Base-by-base conservation (phyloP, 2,888 invertebrate genomes). In the Cosmorhoe ocellata region DNA sequence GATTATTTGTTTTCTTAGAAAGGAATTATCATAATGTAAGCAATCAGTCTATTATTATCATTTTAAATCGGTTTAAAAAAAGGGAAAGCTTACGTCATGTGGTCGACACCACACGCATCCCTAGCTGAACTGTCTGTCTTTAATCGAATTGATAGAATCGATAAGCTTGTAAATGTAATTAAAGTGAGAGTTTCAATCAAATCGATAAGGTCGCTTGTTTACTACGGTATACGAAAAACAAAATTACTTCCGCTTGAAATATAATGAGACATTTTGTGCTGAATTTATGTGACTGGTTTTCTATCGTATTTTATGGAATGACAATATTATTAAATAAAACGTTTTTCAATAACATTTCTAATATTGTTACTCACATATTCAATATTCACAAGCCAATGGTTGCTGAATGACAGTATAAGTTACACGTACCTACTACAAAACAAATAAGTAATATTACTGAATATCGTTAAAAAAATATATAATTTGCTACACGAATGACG, bases 201-300 rank as follows among this genome's bases (percentile, higher is more conserved):
- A 48, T 52, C 41, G 40, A 54, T 61, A 43, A 56, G 50, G 46
- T 36, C 45, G 33, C 14, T 51, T 39, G 51, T 47, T 53, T 54
- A 51, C 49, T 47, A 37, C 27, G 8, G 18, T 24, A 9, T 46
- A 31, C 31, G 32, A 2, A 8, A 18, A 13, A 18, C 18, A 22
- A 13, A 26, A 28, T 10, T 12, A 30, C 11, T 40, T 28, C 30
- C 41, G 18, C 31, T 30, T 33, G 14, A 43, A 34, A 32, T 41
- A 53, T 40, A 50, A 47, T 55, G 43, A 51, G 38, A 31, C 24
- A 26, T 13, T 11, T 34, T 10, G 39, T 24, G 12, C 27, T 34
- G 24, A 33, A 42, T 34, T 52, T 47, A 31, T 31, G 38, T 41
- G 39, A 34, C 32, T 27, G 18, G 14, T 14, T n/a, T n/a, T 30